Conservation (phyloP, 2,888 invertebrate genomes). For the Agrochola circellaris region DNA sequence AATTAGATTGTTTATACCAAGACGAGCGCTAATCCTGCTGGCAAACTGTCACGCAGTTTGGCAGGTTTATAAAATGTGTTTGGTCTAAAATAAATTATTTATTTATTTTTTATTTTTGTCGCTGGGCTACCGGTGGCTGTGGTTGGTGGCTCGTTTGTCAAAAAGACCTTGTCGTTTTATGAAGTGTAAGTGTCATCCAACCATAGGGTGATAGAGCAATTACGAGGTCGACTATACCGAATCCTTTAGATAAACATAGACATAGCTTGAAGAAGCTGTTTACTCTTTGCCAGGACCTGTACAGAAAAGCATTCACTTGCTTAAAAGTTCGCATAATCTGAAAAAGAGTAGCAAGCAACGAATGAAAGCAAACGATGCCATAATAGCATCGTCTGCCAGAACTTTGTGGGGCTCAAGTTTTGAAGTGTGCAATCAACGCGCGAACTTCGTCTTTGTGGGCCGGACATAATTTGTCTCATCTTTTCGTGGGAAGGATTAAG, state of each 20-base stretch:
- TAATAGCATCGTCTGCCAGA: conserved; percentile 46
- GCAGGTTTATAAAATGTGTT: too few relatives aligned
- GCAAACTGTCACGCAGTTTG: too few relatives aligned
- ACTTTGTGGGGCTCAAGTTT: conserved; percentile 38
- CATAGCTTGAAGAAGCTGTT: background rate
- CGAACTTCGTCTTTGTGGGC: conserved; percentile 45
- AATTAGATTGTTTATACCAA: too few relatives aligned
- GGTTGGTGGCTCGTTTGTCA: too few relatives aligned
- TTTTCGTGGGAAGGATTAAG: conserved; percentile 27
- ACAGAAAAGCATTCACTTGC: conserved; percentile 14
- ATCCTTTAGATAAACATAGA: background rate
- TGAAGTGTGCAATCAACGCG: conserved; percentile 53
- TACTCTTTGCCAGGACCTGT: background rate
- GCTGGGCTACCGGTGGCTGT: too few relatives aligned
- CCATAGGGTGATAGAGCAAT: too few relatives aligned
- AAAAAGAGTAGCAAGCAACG: conserved; percentile 33
- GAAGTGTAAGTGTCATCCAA: too few relatives aligned
- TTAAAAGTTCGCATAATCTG: conserved; percentile 26
- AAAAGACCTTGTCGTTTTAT: too few relatives aligned
- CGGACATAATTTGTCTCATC: conserved; percentile 41
- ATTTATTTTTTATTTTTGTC: too few relatives aligned
- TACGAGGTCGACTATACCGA: too few relatives aligned
- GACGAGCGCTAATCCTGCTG: too few relatives aligned
- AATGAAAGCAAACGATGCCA: conserved; percentile 40
- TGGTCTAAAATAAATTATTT: too few relatives aligned